phyloP scores from a whole-genome alignment of 2,888 invertebrate species.

The Mystacides longicornis region DNA sequence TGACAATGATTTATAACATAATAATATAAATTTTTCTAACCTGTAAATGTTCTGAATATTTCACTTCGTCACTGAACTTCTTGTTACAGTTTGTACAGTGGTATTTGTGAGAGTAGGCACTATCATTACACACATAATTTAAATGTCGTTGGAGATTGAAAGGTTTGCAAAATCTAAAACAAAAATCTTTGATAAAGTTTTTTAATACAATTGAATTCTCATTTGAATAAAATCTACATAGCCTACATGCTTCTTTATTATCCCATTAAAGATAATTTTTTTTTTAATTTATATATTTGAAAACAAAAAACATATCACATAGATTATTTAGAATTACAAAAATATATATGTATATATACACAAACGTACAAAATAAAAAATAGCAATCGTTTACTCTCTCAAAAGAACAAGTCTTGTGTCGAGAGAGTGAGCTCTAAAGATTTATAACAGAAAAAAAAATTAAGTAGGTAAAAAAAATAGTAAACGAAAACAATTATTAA shows the following conservation, averaged over 20 bases:
- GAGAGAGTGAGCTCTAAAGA: no score
- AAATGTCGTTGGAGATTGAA: constrained; percentile 19
- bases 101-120: not conserved
- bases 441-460: no score
- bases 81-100: constrained; percentile 1
- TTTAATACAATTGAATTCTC: not conserved
- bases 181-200: not conserved
- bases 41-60: constrained; percentile 4
- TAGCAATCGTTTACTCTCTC: no score
- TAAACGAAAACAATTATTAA: no score
- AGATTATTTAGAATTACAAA: not conserved
- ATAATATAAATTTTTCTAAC: not conserved
- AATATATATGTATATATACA: not conserved
- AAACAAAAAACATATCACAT: not conserved
- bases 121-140: not conserved
- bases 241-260: not conserved
- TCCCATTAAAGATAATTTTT: not conserved
- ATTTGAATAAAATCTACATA: not conserved
- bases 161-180: constrained; percentile 17
- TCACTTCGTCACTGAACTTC: not conserved
- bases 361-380: no score
- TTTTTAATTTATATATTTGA: not conserved
- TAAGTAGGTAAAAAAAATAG: no score
- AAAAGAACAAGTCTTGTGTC: no score
- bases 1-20: not conserved